Evolutionary conservation across 2,888 invertebrate genomes (phyloP), one percentile per base, ranked within the genome.

Genomic region (Ceratothoa steindachneri): DNA sequence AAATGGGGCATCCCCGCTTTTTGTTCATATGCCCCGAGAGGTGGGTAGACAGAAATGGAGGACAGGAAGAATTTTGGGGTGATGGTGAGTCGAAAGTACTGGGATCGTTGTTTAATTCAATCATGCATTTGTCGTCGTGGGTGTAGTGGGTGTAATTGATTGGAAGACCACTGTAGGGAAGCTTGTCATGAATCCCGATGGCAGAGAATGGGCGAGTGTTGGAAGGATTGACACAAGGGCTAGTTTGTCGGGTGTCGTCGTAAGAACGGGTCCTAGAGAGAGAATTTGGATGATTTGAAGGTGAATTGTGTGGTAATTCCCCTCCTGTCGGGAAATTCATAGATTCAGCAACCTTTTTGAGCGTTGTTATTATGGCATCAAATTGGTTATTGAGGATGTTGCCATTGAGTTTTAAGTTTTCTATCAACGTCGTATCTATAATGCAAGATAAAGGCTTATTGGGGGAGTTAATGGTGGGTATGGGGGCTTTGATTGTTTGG

Each of bases 351-450:
- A 77, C 80, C 64, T 75, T 74, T 72, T 77, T 74, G 66, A 80
- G 77, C 28, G 80, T 74, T 53, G 77, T 72, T 27, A 80, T 80
- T 55, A 80, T 80, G 53, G 80, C 77, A 41, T 79, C 79, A 41
- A 79, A 79, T 69, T 79, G 78, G 29, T 73, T 72, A 24, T 65
- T 71, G 22, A 78, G 52, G 24, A 76, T 72, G 52, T 71, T 74
- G 12, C 77, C 77, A 29, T 75, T 75, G 19, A 77, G 67, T 29
- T 67, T 72, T 19, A 77, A 70, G 51, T 72, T 75, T 28, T 73
- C 72, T 2, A 74, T 67, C 28, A 75, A 70, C 1, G 74, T 71
- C 1, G 74, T 67, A 24, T 77, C 77, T 31, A 73, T 73, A n/a
- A 75, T 75, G 60, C 72, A 70, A 1, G 75, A 41, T 41, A 41